Evolutionary conservation across 2,888 invertebrate species (phyloP), one percentile per base, ranked within the genome.

Genomic region (Nemurella pictetii): DNA sequence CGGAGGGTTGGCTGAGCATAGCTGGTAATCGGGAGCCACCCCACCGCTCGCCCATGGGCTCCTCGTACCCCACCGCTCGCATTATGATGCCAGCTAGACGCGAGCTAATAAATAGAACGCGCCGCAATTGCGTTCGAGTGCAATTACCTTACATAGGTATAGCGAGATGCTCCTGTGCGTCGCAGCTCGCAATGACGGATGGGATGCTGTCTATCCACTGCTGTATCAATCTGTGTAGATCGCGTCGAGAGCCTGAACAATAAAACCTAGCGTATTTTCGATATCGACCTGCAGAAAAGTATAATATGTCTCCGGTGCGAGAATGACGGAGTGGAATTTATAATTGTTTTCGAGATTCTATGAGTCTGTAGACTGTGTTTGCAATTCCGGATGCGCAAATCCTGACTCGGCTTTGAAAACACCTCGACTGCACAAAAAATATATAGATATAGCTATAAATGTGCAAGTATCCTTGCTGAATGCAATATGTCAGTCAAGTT

Each of bases 11-110:
- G 80, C 35, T 30, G 32, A 81, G 35, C n/a, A n/a, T n/a, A n/a
- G n/a, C n/a, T n/a, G n/a, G n/a, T n/a, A n/a, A n/a, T 81, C 80
- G 36, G 80, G 32, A 36, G 80, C n/a, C 3, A 29, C 78, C 55
- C 55, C 9, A 20, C 5, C 55, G 20, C 35, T 12, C 35, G 35
- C 5, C 12, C 12, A 12, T 20, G 55, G 55, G 55, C 55, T 20
- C 55, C 55, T n/a, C n/a, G n/a, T n/a, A n/a, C n/a, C n/a, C 55
- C 15, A 55, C 55, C 9, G 55, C 15, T 55, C 55, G 32, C 20
- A 55, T 55, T 55, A 55, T 75, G 9, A 9, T 9, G 9, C 2
- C 28, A 5, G 75, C 75, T 2, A 15, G 9, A 7, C 25, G n/a
- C 32, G n/a, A 20, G 73, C 73, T 73, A 73, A 73, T 73, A 73